Base-by-base conservation (phyloP, 1,140 invertebrate species). In the Microplitis mediator region DNA sequence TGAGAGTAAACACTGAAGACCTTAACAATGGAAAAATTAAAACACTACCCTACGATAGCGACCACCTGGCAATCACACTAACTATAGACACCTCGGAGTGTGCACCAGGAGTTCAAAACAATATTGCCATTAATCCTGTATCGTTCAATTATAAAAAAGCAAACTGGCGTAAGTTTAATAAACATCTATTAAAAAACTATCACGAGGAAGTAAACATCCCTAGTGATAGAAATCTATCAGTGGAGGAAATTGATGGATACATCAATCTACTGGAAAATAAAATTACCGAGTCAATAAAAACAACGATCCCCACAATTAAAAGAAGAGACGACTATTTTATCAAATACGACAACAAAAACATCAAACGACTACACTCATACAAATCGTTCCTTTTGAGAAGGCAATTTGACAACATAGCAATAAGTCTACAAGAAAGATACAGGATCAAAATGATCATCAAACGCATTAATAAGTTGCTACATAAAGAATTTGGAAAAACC, bases 111-210 rank as follows among this genome's bases (percentile, higher is more conserved):
- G 31, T 31, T 11, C 3, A 50, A 11, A 3, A 56, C 8, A 23
- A 6, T 5, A 8, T 3, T n/a, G 1, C 51, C n/a, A n/a, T n/a
- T n/a, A n/a, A n/a, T n/a, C n/a, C n/a, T n/a, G n/a, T n/a, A 11
- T 8, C 56, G 3, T 68, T 54, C n/a, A 71, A 73, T 23, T 76
- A 35, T 31, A 74, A 76, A 64, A 67, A 31, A 32, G 60, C 75
- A 1, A 73, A 75, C n/a, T 75, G 74, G 74, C 62, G 61, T 11
- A 62, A 60, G 51, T 72, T 75, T 39, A n/a, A 31, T 2, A 71
- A 68, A n/a, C 23, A 71, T 8, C 16, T 73, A 8, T 11, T 62
- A 31, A 60, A 69, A 11, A 50, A n/a, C n/a, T 14, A 54, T 32
- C 2, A 13, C 11, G 16, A 62, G 3, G 39, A 73, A 50, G 51